A percentile compares a stretch with the other conserved stretches of the same genome.
phyloP scores from a whole-genome alignment of 2,113 vertebrate genomes.

The Struthidea cinerea region DNA sequence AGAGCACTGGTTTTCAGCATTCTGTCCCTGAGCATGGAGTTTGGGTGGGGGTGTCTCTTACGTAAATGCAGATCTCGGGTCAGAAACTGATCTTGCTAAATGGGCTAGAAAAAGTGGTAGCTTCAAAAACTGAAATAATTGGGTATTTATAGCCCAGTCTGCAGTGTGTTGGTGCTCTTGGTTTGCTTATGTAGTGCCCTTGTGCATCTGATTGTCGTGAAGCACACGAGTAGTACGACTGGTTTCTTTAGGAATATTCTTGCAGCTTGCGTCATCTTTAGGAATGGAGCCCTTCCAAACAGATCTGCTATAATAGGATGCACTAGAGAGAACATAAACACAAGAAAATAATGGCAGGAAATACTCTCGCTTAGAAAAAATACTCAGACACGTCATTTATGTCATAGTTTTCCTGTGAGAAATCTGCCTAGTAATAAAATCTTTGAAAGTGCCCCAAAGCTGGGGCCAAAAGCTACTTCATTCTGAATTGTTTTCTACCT shows the following conservation, averaged over 20 bases:
- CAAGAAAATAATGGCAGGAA: constrained; percentile 51
- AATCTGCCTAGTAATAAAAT: background rate
- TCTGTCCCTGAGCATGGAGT: background rate
- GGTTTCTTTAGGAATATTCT: background rate
- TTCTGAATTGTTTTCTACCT: background rate
- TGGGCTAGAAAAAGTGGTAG: background rate
- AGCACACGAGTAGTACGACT: fast-evolving
- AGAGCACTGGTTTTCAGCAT: background rate
- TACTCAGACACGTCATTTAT: background rate
- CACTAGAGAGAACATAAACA: constrained; percentile 22
- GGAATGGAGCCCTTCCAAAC: background rate
- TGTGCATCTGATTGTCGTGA: background rate
- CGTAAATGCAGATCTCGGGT: background rate
- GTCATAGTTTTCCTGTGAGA: constrained; percentile 24
- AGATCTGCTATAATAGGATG: constrained; percentile 23
- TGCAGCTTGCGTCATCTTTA: background rate
- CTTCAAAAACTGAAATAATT: background rate
- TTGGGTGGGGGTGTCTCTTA: background rate
- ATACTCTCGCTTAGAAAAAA: constrained; percentile 26
- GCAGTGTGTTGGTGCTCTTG: background rate
- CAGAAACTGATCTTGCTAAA: background rate
- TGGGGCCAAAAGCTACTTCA: background rate
- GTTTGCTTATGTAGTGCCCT: background rate
- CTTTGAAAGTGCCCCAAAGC: background rate
- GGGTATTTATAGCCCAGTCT: background rate